Conservation (phyloP, 2,113 vertebrate species). For the Castor canadensis region DNA sequence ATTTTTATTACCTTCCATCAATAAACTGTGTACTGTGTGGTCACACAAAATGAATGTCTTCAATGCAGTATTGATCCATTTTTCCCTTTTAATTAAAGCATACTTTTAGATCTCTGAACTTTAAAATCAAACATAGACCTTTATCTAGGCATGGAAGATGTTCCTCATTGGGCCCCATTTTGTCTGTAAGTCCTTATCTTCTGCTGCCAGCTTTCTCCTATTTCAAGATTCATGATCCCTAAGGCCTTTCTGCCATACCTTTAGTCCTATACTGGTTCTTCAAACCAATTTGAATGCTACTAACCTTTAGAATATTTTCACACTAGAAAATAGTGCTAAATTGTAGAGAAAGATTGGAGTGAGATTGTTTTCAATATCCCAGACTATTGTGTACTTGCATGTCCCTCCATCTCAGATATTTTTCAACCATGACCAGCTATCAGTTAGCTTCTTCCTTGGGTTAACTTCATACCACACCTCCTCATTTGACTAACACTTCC, state of each 20-base stretch:
- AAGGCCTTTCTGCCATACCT: background rate
- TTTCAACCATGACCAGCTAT: background rate
- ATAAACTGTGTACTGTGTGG: background rate
- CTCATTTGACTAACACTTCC: background rate
- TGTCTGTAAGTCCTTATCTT: background rate
- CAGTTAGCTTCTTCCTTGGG: background rate
- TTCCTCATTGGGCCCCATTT: background rate
- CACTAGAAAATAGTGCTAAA: background rate
- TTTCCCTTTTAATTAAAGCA: background rate
- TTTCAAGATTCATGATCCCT: background rate
- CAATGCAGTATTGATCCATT: background rate
- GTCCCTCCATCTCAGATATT: background rate
- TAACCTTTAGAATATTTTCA: background rate
- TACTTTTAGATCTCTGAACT: background rate
- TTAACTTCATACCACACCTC: background rate
- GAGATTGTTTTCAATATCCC: background rate
- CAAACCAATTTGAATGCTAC: background rate
- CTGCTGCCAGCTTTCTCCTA: background rate
- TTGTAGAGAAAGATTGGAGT: background rate
- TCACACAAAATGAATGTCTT: background rate
- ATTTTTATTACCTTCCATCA: background rate
- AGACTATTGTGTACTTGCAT: background rate
- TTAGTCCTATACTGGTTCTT: background rate
- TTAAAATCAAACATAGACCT: background rate
- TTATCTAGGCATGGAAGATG: accelerated